Conservation (phyloP, 2,888 invertebrate species). For the Tortrix viridana region DNA sequence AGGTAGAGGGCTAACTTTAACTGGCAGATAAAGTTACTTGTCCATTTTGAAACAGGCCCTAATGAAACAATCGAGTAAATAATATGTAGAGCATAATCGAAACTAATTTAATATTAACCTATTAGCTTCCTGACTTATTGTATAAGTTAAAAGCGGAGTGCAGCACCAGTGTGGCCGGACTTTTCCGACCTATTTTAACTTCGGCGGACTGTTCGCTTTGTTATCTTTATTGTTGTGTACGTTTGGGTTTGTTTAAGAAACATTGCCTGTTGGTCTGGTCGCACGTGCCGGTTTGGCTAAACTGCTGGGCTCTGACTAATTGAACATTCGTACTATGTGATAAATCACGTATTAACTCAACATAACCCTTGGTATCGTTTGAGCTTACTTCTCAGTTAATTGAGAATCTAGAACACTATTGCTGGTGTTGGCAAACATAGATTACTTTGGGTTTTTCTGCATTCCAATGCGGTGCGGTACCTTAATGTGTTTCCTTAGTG, state of each 20-base stretch:
- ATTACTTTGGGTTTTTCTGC: slow-evolving; percentile 5
- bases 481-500: slow-evolving; percentile 41
- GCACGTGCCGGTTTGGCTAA: slow-evolving; percentile 78
- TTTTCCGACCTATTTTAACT: slow-evolving; percentile 53
- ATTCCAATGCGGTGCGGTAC: slow-evolving; percentile 4
- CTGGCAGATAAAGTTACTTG: too few species aligned
- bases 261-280: slow-evolving; percentile 63
- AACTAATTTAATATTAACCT: slow-evolving; percentile 16
- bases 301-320: slow-evolving; percentile 51
- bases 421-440: not conserved
- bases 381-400: not conserved
- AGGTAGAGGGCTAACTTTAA: too few species aligned
- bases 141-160: slow-evolving; percentile 4
- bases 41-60: too few species aligned
- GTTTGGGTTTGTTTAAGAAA: slow-evolving; percentile 74
- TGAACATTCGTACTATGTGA: slow-evolving; percentile 47
- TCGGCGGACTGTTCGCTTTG: slow-evolving; percentile 54
- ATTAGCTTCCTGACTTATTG: not conserved
- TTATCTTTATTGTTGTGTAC: slow-evolving; percentile 58
- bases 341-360: slow-evolving; percentile 42
- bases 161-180: slow-evolving; percentile 35
- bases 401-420: not conserved
- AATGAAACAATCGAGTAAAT: too few species aligned
- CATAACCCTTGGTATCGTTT: slow-evolving; percentile 12
- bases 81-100: not conserved